phyloP scores from a whole-genome alignment of 2,113 vertebrate species.

The Esox niger region DNA sequence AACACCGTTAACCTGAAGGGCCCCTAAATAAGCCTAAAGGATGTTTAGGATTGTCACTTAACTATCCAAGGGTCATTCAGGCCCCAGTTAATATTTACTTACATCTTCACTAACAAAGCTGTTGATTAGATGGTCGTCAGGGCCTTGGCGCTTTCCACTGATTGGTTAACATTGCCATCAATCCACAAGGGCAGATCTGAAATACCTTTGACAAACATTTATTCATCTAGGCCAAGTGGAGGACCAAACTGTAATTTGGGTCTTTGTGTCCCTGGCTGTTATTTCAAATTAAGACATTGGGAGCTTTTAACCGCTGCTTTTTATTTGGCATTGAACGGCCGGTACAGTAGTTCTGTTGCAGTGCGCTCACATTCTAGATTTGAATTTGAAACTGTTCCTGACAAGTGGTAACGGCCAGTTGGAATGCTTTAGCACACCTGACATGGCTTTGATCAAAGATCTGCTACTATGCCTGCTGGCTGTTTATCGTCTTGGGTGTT shows the following conservation, averaged over 20 bases:
- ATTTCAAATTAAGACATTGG: background rate
- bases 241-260: background rate
- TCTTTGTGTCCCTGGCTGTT: background rate
- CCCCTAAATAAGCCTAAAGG: background rate
- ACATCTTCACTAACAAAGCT: no score
- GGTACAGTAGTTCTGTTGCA: background rate
- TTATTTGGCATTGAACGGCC: background rate
- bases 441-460: background rate
- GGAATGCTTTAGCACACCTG: background rate
- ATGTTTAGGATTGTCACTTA: background rate
- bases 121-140: no score
- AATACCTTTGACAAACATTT: background rate
- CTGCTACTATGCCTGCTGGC: background rate
- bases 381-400: background rate
- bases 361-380: background rate
- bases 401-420: background rate
- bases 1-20: background rate
- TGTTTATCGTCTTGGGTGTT: background rate
- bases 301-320: background rate
- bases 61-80: no score
- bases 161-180: no score
- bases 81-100: no score
- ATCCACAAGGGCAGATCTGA: background rate
- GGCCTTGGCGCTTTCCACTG: no score
- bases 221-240: background rate